A percentile compares a stretch with the other conserved stretches of the same genome.
Evolutionary conservation across 2,888 invertebrate species (phyloP).

Genomic region (Xestia sexstrigata): DNA sequence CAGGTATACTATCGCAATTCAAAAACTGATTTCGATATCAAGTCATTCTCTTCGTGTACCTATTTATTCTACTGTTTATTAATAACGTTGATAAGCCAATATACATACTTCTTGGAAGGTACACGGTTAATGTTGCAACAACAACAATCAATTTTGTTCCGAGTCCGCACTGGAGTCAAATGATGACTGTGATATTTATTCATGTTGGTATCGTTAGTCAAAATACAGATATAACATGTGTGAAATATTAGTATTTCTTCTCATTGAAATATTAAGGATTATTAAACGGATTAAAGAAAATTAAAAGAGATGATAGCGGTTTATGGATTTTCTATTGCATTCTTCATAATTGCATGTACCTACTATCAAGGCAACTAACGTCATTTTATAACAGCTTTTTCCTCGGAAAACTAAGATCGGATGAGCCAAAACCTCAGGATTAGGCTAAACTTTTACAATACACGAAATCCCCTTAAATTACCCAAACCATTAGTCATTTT

Average conservation of each 20-base stretch:
- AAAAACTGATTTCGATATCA: background rate
- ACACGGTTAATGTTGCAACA: slow-evolving; percentile 3
- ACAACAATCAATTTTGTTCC: slow-evolving; percentile 10
- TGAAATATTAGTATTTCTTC: background rate
- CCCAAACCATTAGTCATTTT: slow-evolving; percentile 6
- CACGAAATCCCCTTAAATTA: background rate
- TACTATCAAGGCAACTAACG: background rate
- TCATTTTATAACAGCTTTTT: background rate
- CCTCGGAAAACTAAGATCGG: background rate
- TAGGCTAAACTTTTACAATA: background rate
- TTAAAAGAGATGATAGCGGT: background rate
- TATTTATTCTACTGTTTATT: background rate
- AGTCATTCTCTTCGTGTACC: background rate
- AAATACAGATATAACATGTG: background rate
- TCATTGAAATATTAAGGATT: background rate
- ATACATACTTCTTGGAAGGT: slow-evolving; percentile 11
- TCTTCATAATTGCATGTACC: background rate
- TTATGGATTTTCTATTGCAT: background rate
- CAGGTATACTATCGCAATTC: background rate
- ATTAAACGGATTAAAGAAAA: background rate
- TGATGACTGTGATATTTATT: background rate
- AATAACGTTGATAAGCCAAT: background rate
- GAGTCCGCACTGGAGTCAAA: background rate
- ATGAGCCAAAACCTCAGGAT: background rate
- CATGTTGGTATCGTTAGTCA: background rate